These are phyloP conservation scores for Micronisus gabar DNA, from an alignment of 2,113 vertebrate species.

Conservation along the genomic window DNA sequence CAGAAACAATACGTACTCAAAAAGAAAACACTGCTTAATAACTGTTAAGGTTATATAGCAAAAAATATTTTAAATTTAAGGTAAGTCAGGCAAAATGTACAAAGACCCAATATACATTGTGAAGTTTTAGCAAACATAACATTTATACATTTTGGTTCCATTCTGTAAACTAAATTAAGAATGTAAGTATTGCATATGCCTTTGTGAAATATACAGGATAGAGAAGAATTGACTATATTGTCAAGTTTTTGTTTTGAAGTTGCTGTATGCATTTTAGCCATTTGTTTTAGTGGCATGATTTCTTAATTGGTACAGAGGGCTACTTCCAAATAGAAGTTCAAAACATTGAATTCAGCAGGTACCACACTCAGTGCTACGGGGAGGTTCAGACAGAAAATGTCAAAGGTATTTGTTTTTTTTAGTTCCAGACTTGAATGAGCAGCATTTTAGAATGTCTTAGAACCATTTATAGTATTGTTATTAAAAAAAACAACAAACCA, in stretches of 20 bases:
- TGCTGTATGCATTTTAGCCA: constrained; percentile 76
- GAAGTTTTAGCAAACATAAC: constrained; percentile 89
- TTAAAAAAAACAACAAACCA: constrained; percentile 63
- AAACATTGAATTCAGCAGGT: constrained; percentile 73
- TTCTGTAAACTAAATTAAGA: constrained; percentile 97
- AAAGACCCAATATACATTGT: constrained; percentile 88
- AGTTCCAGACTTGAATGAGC: constrained; percentile 34
- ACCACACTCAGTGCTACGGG: constrained; percentile 77
- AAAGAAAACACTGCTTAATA: constrained; percentile 93
- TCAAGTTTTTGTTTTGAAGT: constrained; percentile 71
- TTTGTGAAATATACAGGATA: constrained; percentile 89
- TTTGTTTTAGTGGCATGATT: constrained; percentile 73
- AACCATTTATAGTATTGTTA: constrained; percentile 54
- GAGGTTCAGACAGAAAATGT: constrained; percentile 65
- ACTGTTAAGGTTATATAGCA: constrained; percentile 87
- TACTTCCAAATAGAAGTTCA: constrained; percentile 62
- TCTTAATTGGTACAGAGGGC: constrained; percentile 54
- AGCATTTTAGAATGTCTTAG: constrained; percentile 28
- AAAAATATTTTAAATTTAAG: constrained; percentile 89
- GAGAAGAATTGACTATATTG: constrained; percentile 71
- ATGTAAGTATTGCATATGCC: constrained; percentile 99
- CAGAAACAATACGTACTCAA: constrained; percentile 85
- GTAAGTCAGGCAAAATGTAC: constrained; percentile 86
- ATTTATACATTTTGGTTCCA: constrained; percentile 97
- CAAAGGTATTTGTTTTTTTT: not conserved